A percentile compares a stretch with the other conserved stretches of the same genome.
These are phyloP conservation scores for Trigoniulus corallinus DNA, from an alignment of 1,140 invertebrate genomes.

Conservation along the genomic window DNA sequence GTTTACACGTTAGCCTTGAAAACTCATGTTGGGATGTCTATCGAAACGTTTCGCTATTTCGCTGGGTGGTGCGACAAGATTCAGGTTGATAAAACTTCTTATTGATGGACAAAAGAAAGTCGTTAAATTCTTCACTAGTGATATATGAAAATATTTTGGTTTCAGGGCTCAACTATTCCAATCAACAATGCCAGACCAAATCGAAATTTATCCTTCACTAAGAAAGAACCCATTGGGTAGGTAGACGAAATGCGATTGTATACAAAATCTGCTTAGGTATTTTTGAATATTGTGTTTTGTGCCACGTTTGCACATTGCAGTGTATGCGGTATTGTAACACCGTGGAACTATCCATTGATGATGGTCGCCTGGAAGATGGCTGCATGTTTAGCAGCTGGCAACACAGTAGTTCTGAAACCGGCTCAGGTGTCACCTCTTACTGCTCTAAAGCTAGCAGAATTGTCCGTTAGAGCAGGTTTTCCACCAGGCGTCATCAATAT, in stretches of 20 bases:
- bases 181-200: constrained; percentile 66
- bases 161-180: constrained; percentile 37
- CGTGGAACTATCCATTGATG: constrained; percentile 42
- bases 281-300: neutral
- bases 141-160: neutral
- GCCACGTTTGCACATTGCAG: constrained; percentile 14
- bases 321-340: constrained; percentile 42
- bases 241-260: too few relatives aligned
- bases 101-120: neutral
- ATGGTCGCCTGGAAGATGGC: constrained; percentile 39
- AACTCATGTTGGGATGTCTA: constrained; percentile 86
- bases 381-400: constrained; percentile 41
- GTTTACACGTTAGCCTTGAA: constrained; percentile 89
- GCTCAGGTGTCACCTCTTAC: constrained; percentile 69
- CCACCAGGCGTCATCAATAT: constrained; percentile 91
- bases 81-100: constrained; percentile 21
- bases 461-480: constrained; percentile 68
- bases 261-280: neutral
- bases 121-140: constrained; percentile 3
- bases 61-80: constrained; percentile 39
- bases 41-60: constrained; percentile 81
- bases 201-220: constrained; percentile 70
- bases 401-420: constrained; percentile 46
- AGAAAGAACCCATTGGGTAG: constrained; percentile 69
- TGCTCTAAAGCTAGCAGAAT: constrained; percentile 82